Base-by-base conservation (phyloP, 2,113 vertebrate species). In the Pogona vitticeps region DNA sequence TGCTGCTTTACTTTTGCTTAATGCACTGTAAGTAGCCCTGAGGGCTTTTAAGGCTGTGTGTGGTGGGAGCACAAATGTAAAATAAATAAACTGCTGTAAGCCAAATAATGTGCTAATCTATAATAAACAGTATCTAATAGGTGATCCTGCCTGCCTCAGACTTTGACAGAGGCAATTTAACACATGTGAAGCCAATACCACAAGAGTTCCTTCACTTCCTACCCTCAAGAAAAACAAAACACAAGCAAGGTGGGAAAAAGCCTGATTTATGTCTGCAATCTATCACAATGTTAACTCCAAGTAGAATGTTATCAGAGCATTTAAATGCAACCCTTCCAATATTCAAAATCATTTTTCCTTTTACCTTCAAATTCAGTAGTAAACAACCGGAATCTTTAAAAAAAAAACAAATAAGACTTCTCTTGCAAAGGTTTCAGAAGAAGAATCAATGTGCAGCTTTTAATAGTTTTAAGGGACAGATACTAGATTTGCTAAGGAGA, bases 221-320 rank as follows among this genome's bases (percentile, higher is more conserved):
- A 31, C 31, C 89, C 88, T 40, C 8, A 91, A 93, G 93, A 92
- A 72, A 94, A 90, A 61, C 46, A 88, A 88, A 93, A 88, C 63
- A 91, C 56, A 91, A 67, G 77, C 82, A 88, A 42, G 83, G 80
- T 89, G 28, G 89, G 88, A 70, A 65, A 23, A 95, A 92, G 90
- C 46, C 70, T 90, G 90, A 91, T 93, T 92, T 88, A 88, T 68
- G 63, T 88, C 93, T 61, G 83, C 90, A 94, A 91, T 13, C 13
- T 91, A 76, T 59, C 75, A 90, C 42, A 90, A 56, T 73, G 94
- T 93, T 91, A 81, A 89, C 91, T 93, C 95, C 91, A 89, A 71
- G 88, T 90, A 88, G 86, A 78, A 80, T 67, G 26, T n/a, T 82
- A 88, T 83, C 82, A 86, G 91, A 72, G 89, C 65, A 93, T 42